These are phyloP conservation scores for Anthoscopus minutus DNA, from an alignment of 2,113 vertebrate species.

Conservation along the genomic window DNA sequence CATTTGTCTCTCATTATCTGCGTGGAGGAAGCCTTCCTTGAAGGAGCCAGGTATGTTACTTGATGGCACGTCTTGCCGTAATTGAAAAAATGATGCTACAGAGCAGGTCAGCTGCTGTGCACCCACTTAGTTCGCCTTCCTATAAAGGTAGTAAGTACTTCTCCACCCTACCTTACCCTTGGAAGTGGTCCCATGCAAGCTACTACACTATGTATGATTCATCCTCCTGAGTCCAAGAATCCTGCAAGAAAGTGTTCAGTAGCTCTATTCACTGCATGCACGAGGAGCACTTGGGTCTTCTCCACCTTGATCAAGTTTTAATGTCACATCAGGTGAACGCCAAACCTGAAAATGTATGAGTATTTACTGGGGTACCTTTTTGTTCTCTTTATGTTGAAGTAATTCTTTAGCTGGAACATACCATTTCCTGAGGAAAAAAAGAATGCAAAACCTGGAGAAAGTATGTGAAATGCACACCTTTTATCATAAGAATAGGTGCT, in stretches of 20 bases:
- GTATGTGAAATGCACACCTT: accelerated
- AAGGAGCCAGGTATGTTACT: background rate
- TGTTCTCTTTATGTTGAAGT: background rate
- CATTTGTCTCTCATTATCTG: background rate
- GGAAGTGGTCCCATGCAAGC: background rate
- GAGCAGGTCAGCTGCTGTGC: background rate
- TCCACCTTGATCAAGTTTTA: background rate
- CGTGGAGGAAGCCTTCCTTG: background rate
- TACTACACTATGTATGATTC: accelerated
- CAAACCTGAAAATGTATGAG: background rate
- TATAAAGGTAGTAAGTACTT: background rate
- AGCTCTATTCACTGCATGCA: background rate
- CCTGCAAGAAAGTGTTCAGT: background rate
- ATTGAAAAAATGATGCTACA: background rate
- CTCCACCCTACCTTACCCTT: background rate
- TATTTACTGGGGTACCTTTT: background rate
- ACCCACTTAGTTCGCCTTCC: background rate
- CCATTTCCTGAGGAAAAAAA: background rate
- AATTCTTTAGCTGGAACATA: background rate
- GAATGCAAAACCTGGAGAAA: background rate
- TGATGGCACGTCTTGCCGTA: background rate
- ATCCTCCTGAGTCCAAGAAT: background rate
- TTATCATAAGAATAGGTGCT: background rate
- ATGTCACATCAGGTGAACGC: background rate
- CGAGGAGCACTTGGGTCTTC: background rate